Percentiles rank a stretch among this genome's conserved stretches.
Conservation (phyloP, 2,113 vertebrate species). For the Cichladusa arquata region DNA sequence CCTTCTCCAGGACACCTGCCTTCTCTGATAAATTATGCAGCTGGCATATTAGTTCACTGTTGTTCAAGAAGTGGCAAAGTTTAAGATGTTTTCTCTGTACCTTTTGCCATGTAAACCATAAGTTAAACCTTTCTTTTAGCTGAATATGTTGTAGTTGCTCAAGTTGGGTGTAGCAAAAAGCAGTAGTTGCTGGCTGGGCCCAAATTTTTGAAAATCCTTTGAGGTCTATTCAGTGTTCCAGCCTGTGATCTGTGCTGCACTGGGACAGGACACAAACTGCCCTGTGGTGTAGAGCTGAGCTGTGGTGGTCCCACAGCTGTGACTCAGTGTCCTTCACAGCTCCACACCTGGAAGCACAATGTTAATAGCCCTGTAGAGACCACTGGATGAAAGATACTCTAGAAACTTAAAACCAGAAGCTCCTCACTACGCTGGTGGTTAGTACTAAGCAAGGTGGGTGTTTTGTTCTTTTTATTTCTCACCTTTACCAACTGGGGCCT, state of each 20-base stretch:
- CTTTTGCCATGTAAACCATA: neutral
- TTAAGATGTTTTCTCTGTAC: neutral
- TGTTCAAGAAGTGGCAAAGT: neutral
- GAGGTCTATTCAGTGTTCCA: neutral
- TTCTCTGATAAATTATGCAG: neutral
- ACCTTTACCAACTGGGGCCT: neutral
- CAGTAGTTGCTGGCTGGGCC: neutral
- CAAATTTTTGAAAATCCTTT: neutral
- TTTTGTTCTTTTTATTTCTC: neutral
- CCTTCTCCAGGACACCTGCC: neutral
- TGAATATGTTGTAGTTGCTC: neutral
- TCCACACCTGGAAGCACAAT: neutral
- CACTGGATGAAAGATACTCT: neutral
- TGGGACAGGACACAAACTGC: accelerated
- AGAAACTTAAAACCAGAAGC: neutral
- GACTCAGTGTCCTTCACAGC: neutral
- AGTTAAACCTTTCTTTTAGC: neutral
- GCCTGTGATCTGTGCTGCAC: neutral
- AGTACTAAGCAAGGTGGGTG: neutral
- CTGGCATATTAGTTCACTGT: neutral
- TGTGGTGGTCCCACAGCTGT: neutral
- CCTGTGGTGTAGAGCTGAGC: neutral
- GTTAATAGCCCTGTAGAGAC: neutral
- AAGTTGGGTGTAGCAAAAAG: neutral
- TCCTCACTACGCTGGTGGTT: neutral